Evolutionary conservation across 1,140 invertebrate species (phyloP).

Genomic region (Cataglyphis hispanica): DNA sequence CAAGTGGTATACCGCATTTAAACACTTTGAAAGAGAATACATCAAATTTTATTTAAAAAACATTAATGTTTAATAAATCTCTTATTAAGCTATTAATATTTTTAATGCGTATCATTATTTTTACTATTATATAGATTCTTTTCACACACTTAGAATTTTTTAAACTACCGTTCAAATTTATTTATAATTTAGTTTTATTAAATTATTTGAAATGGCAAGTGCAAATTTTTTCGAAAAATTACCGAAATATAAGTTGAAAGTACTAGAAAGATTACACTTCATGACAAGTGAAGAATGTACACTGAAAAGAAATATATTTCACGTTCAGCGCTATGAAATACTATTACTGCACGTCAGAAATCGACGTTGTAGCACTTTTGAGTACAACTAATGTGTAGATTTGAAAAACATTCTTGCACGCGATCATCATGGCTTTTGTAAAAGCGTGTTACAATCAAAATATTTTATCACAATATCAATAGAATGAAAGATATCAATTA

Average conservation of each 20-base stretch:
- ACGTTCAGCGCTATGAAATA: slow-evolving; percentile 23
- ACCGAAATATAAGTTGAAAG: not conserved
- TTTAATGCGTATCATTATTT: not conserved
- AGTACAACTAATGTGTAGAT: not conserved
- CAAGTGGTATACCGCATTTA: not conserved
- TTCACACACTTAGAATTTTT: not conserved
- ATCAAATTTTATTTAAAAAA: slow-evolving; percentile 7
- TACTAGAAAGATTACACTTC: not conserved
- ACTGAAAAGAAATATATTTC: slow-evolving; percentile 18
- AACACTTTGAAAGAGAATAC: not conserved
- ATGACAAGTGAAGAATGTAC: slow-evolving; percentile 1
- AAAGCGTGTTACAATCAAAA: not conserved
- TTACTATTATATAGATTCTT: not conserved
- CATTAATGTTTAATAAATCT: not conserved
- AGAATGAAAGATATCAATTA: not conserved
- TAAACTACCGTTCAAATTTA: not conserved
- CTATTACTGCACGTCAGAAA: slow-evolving; percentile 24
- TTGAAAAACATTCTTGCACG: not conserved
- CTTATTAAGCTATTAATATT: not conserved
- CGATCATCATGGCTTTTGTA: no score
- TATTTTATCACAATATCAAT: not conserved
- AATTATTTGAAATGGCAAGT: not conserved
- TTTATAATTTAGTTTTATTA: not conserved
- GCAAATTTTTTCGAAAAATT: slow-evolving; percentile 2
- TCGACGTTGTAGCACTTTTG: slow-evolving; percentile 11